Evolutionary conservation across 2,113 vertebrate genomes (phyloP).

Genomic region (Phylloscopus whistleri): DNA sequence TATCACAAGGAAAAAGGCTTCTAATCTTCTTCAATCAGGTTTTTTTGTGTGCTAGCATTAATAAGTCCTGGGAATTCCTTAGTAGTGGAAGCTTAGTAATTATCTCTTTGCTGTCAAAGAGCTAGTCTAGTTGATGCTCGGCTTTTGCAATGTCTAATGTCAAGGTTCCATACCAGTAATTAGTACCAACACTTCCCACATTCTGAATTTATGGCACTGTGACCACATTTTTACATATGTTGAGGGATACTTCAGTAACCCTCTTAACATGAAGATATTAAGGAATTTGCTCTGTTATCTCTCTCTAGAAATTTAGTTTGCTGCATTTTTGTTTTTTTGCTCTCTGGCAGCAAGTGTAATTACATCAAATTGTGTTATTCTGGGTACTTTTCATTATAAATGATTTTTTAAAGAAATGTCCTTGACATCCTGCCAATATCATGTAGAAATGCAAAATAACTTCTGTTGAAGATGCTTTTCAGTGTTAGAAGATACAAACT

Average conservation of each 20-base stretch:
- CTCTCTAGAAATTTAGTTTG: constrained; percentile 15
- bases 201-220: constrained; percentile 48
- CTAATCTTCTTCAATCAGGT: not conserved
- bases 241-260: constrained; percentile 44
- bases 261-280: constrained; percentile 29
- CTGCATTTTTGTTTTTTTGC: not conserved
- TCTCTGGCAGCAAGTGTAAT: not conserved
- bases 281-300: not conserved
- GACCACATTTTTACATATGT: constrained; percentile 56
- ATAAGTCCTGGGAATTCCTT: constrained; percentile 29
- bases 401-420: not conserved
- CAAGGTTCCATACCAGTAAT: constrained; percentile 61
- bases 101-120: constrained; percentile 54
- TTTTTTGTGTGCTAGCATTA: not conserved
- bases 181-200: constrained; percentile 61
- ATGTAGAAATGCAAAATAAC: not conserved
- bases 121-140: not conserved
- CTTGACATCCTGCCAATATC: not conserved
- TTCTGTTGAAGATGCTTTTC: not conserved
- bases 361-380: not conserved
- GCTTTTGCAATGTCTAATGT: constrained; percentile 43
- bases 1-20: not conserved
- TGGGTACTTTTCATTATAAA: not conserved
- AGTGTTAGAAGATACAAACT: not conserved
- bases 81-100: constrained; percentile 30